These are phyloP conservation scores for Spodoptera exigua DNA, from an alignment of 2,888 invertebrate genomes.

Conservation along the genomic window DNA sequence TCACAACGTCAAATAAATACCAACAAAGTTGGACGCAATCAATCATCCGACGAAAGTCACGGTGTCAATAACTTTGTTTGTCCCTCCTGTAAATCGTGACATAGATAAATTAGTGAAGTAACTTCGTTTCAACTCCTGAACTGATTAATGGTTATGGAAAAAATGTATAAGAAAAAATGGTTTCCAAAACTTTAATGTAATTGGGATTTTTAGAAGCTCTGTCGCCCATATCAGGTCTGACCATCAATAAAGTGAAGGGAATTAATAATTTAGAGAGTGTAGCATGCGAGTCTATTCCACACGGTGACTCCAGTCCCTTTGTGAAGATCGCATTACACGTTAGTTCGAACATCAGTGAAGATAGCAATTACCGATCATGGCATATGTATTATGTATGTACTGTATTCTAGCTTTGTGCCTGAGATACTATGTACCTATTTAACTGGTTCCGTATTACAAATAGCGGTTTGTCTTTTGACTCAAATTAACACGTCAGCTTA, in stretches of 20 bases:
- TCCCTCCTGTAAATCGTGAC: slow-evolving; percentile 57
- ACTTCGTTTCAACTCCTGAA: slow-evolving; percentile 50
- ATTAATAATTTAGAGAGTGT: slow-evolving; percentile 1
- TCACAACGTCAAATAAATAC: slow-evolving; percentile 57
- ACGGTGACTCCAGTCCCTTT: too few relatives aligned
- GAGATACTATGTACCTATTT: too few relatives aligned
- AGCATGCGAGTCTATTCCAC: too few relatives aligned
- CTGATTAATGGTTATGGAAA: slow-evolving; percentile 58
- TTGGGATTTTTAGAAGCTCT: slow-evolving; percentile 20
- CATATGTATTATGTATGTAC: too few relatives aligned
- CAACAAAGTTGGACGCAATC: slow-evolving; percentile 52
- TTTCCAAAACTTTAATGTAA: slow-evolving; percentile 22
- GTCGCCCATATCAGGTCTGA: not conserved
- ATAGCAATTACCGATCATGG: too few relatives aligned
- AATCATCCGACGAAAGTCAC: slow-evolving; percentile 60
- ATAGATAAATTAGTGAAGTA: slow-evolving; percentile 62
- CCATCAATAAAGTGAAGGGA: slow-evolving; percentile 14
- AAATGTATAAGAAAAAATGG: slow-evolving; percentile 41
- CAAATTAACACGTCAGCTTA: too few relatives aligned
- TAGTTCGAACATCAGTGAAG: too few relatives aligned
- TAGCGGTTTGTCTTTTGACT: too few relatives aligned
- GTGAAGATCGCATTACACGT: too few relatives aligned
- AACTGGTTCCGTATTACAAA: too few relatives aligned
- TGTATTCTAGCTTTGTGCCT: too few relatives aligned
- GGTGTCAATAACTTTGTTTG: slow-evolving; percentile 65